Base-by-base conservation (phyloP, 2,797 vertebrate genomes). In the Tarsius wallacei region DNA sequence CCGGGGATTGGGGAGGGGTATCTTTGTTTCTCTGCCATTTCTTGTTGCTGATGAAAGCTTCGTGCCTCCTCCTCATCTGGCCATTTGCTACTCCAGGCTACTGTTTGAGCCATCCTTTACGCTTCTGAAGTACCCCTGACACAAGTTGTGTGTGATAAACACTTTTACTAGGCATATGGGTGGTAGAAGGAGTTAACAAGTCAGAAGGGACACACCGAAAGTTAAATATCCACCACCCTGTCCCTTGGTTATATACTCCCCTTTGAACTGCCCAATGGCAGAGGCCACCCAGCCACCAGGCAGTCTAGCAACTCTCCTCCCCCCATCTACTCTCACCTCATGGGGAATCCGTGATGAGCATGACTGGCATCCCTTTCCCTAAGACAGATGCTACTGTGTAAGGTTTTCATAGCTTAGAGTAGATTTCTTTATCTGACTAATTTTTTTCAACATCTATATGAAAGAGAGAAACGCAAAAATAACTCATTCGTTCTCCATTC, bases 401-500 rank as follows among this genome's bases (percentile, higher is more conserved):
- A 61, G 26, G 6, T 74, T 94, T 87, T 93, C 82, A 66, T 88
- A 94, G 61, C 10, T 83, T 64, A 53, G 33, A 42, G 53, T 77
- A 83, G 88, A 84, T 91, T 94, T 97, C 80, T 93, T 51, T 95
- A 92, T 87, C 51, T 85, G 51, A 80, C n/a, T 49, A 83, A 82
- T 93, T 95, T 94, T 42, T 95, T 77, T 59, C 90, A 93, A 84
- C 53, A 74, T 82, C 87, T 85, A 8, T 47, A 68, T 64, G 53
- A 91, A 94, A 95, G 42, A 73, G 36, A 94, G 33, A 96, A n/a
- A 68, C 14, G 55, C 63, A 90, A 70, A 87, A 80, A 87, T 85
- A 77, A 77, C 15, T 80, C n/a, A 80, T 26, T 80, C 10, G 63
- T 88, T 94, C 71, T 85, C 42, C 63, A 36, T 59, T 93, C 55